Base-by-base conservation (phyloP, 1,140 invertebrate species). In the Ceratitis capitata region DNA sequence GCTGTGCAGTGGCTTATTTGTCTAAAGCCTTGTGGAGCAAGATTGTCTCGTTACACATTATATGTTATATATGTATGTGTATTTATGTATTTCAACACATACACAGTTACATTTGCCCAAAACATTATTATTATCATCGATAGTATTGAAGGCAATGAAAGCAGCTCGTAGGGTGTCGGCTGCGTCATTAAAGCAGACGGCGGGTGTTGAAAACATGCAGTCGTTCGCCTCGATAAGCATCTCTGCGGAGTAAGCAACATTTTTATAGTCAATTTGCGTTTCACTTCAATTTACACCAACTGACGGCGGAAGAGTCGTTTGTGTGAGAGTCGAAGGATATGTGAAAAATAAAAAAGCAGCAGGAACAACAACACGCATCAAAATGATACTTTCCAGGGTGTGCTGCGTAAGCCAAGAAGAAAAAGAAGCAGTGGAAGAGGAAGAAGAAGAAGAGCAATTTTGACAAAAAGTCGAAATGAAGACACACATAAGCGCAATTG, bases 221-320 rank as follows among this genome's bases (percentile, higher is more conserved):
- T 78, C 14, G 45, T 23, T 39, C 23, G 2, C 83, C 58, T 86
- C 88, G 89, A 91, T 91, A 91, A 90, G 88, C 88, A 91, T 91
- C 89, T 91, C 88, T 91, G 89, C 89, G 86, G 89, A 89, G 88
- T 91, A 89, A 89, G 89, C 89, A 91, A 91, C 89, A 91, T 91
- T 91, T 90, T 89, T 88, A 89, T 89, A 88, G 88, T 88, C 87
- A 91, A 91, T 91, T 91, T 91, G 88, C 87, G 88, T 86, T 90
- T 84, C 47, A 49, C 83, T 86, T 26, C 82, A 85, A 85, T 69
- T 85, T 85, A 85, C 51, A 83, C 78, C 16, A 84, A 26, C 69
- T 14, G 32, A 12, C 35, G 23, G 26, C 7, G 61, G 3, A 83
- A 84, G 19, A 64, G 26, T 1, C 3, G 0, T 26, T 5, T 45